phyloP scores from a whole-genome alignment of 2,797 vertebrate genomes.

The Sardinella longiceps region DNA sequence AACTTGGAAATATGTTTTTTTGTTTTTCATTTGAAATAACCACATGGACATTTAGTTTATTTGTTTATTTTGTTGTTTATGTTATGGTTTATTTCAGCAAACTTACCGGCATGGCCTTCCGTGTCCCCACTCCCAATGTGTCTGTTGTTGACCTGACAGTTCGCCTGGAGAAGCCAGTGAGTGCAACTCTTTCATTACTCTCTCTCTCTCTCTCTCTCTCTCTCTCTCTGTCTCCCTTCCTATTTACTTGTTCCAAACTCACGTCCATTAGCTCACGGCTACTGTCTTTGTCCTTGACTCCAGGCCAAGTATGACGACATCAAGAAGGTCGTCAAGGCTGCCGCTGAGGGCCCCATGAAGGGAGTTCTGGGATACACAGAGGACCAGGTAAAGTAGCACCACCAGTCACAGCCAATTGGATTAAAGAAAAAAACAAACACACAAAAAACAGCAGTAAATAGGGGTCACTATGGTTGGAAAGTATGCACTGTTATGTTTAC shows the following conservation, averaged over 20 bases:
- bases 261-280: background rate
- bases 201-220: background rate
- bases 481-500: too few relatives aligned
- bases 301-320: constrained; percentile 96
- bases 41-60: too few relatives aligned
- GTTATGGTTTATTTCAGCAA: constrained; percentile 77
- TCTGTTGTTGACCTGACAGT: constrained; percentile 96
- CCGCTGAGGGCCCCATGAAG: constrained; percentile 89
- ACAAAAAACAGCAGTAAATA: too few relatives aligned
- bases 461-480: too few relatives aligned
- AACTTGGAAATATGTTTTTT: background rate
- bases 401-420: background rate
- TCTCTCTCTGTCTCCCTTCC: background rate
- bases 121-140: constrained; percentile 94
- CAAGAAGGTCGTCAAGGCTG: constrained; percentile 92
- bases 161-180: constrained; percentile 91
- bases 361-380: constrained; percentile 94
- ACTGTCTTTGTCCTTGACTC: background rate
- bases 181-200: constrained; percentile 53
- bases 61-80: background rate
- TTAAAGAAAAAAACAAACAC: too few relatives aligned
- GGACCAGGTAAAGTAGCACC: constrained; percentile 77
- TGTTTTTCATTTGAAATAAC: background rate
- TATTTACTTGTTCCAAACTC: background rate
- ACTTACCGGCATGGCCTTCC: constrained; percentile 98